Evolutionary conservation across 2,797 vertebrate species (phyloP).

Genomic region (Mionectes olivaceus): DNA sequence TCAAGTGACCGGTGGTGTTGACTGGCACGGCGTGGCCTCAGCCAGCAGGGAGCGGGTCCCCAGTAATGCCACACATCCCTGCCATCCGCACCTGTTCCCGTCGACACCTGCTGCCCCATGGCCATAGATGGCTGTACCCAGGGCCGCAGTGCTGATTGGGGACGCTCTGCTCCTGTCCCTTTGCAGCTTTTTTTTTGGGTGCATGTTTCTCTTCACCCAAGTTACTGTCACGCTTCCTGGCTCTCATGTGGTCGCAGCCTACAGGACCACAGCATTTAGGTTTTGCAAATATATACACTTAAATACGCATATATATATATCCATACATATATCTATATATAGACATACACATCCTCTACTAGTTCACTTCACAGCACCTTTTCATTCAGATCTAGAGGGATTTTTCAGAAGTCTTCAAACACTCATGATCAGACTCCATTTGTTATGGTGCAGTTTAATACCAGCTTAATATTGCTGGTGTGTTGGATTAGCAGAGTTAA

Average conservation of each 20-base stretch:
- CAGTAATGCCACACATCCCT: background rate
- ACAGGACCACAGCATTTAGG: background rate
- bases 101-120: constrained; percentile 81
- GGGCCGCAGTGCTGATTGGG: background rate
- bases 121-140: constrained; percentile 80
- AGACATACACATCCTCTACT: background rate
- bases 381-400: no score
- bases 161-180: background rate
- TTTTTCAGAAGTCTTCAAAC: background rate
- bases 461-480: background rate
- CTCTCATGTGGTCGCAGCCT: background rate
- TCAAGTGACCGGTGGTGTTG: background rate
- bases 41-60: background rate
- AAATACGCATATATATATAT: background rate
- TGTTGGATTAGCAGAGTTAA: background rate
- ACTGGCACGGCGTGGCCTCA: fast-evolving
- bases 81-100: constrained; percentile 82
- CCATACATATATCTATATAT: background rate
- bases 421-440: background rate
- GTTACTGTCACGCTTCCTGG: constrained; percentile 27
- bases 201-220: background rate
- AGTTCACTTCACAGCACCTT: background rate
- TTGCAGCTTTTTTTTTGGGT: no score
- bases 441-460: background rate
- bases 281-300: background rate